phyloP scores from a whole-genome alignment of 2,888 invertebrate genomes.

The Arctia plantaginis region DNA sequence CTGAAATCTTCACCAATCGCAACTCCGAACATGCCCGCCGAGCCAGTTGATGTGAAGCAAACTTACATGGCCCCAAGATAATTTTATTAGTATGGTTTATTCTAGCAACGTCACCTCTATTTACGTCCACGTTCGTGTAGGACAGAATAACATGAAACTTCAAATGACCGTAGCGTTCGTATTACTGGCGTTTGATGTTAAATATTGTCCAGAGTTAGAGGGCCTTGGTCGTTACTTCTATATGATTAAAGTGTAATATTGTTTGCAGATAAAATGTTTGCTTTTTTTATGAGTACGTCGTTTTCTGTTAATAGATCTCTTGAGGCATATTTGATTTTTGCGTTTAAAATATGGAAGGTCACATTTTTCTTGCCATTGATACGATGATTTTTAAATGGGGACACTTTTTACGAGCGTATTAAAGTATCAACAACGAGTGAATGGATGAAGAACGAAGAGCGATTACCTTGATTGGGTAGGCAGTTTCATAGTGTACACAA shows the following conservation, averaged over 20 bases:
- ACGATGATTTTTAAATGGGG: not conserved
- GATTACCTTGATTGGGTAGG: not conserved
- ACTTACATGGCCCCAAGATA: too few relatives aligned
- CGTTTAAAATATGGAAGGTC: slow-evolving; percentile 16
- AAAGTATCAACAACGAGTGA: not conserved
- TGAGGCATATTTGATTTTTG: slow-evolving; percentile 31
- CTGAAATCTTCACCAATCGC: too few relatives aligned
- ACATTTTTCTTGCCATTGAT: slow-evolving; percentile 18
- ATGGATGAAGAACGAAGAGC: not conserved
- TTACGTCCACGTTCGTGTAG: slow-evolving; percentile 34
- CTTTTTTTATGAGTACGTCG: slow-evolving; percentile 34
- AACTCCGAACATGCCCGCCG: too few relatives aligned
- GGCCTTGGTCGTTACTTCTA: slow-evolving; percentile 4
- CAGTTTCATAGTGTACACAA: not conserved
- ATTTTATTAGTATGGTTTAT: not conserved
- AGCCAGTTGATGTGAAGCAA: too few relatives aligned
- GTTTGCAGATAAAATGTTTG: not conserved
- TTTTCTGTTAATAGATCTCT: slow-evolving; percentile 32
- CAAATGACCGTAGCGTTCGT: slow-evolving; percentile 52
- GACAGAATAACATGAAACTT: slow-evolving; percentile 49
- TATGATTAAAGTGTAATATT: slow-evolving; percentile 16
- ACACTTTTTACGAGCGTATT: not conserved
- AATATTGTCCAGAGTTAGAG: slow-evolving; percentile 19
- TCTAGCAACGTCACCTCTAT: slow-evolving; percentile 36
- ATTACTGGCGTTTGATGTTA: slow-evolving; percentile 45